Base-by-base conservation (phyloP, 1,140 invertebrate genomes). In the Augochlora pura region DNA sequence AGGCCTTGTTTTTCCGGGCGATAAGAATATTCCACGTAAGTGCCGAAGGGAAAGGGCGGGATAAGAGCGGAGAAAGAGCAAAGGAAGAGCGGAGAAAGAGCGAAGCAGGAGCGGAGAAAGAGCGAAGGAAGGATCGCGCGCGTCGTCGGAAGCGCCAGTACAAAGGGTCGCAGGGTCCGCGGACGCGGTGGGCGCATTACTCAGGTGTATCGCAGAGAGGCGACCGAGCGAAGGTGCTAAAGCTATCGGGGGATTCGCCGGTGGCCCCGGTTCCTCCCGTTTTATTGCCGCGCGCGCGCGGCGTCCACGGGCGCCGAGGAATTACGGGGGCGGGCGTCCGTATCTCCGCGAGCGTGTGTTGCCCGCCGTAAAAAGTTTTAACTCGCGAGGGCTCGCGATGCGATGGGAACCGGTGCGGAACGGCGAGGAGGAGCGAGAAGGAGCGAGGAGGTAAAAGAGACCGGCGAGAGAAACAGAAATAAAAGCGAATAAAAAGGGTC, bases 321-420 rank as follows among this genome's bases (percentile, higher is more conserved):
- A 66, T 83, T 83, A 83, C 78, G 49, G 49, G 49, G 62, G n/a
- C n/a, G 49, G 77, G 32, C 27, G 62, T 42, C 79, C 67, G n/a
- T 81, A 83, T 83, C 78, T 77, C 46, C 57, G n/a, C n/a, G 68
- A 27, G 32, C 59, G 42, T 46, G 42, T 46, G 69, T 83, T 81
- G 64, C 81, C 59, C 74, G 52, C 52, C 16, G 69, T 68, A 81
- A 72, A 83, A 83, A 81, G 59, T 80, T 80, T 80, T 68, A 75
- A 76, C 62, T 66, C 64, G 71, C 71, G 10, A 32, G 59, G 65
- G 46, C 42, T 63, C 72, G 64, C 74, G 74, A 60, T 42, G 38
- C 69, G 52, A 46, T 32, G 32, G 1, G 32, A 32, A 32, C 32
- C 32, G 32, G 32, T 32, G 32, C 32, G 32, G 32, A 32, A 1